Base-by-base conservation (phyloP, 2,888 invertebrate genomes). In the Drosophila colorata region DNA sequence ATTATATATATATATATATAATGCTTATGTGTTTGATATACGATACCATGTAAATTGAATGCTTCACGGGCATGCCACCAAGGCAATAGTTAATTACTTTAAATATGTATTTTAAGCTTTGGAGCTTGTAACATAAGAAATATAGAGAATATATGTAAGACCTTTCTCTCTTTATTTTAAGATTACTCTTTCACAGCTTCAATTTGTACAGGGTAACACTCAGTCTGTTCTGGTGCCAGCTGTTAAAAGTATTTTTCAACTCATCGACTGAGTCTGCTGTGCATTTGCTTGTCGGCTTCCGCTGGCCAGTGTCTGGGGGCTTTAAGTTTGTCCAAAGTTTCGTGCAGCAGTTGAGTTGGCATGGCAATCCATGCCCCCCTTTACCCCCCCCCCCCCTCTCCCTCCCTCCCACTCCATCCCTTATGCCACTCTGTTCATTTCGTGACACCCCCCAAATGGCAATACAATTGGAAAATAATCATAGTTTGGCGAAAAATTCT, bases 391-490 rank as follows among this genome's bases (percentile, higher is more conserved):
- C 3, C 14, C 18, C 23, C 1, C 18, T 1, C 37, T 6, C 20
- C 9, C 13, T 7, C 11, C 14, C n/a, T n/a, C 23, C 1, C 18
- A 1, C 37, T 6, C 20, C 9, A 11, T 7, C 11, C 14, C n/a
- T n/a, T n/a, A n/a, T n/a, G n/a, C n/a, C 47, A 14, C 48, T 28
- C 18, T 14, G 35, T 47, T 37, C n/a, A 63, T 28, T 11, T 20
- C 11, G 5, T 28, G 25, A 31, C 46, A 25, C 46, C 33, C 33
- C 33, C 33, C 20, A 20, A 20, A 33, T 13, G 53, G 33, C 53
- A 74, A 57, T 43, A 76, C 77, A 80, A 80, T 77, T 77, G 76
- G 80, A 77, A 75, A 78, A 80, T 80, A 80, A 79, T 77, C 70
- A 80, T 81, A 79, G 78, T 77, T 79, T 67, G 70, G 40, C 37